phyloP scores from a whole-genome alignment of 2,113 vertebrate genomes.

The Eolophus roseicapilla region DNA sequence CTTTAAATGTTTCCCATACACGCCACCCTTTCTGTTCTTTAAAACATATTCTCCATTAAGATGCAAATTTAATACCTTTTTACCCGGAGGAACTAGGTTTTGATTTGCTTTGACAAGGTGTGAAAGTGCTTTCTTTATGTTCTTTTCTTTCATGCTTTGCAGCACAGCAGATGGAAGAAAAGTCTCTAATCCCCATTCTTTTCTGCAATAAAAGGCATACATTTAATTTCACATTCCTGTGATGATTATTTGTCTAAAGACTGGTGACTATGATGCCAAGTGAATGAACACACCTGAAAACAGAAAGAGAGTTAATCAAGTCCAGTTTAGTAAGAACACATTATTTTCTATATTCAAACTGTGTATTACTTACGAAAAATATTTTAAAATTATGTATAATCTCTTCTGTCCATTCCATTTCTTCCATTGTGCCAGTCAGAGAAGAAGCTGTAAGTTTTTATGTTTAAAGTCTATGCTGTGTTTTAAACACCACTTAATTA shows the following conservation, averaged over 20 bases:
- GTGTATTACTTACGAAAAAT: neutral
- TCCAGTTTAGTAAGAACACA: neutral
- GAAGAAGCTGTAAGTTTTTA: neutral
- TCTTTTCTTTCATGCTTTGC: constrained; percentile 99
- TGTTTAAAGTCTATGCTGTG: neutral
- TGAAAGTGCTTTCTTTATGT: constrained; percentile 98
- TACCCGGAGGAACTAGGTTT: constrained; percentile 96
- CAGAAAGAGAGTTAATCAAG: neutral
- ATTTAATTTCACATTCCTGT: constrained; percentile 66
- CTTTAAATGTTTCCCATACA: constrained; percentile 52
- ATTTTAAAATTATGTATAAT: neutral
- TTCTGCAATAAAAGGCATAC: constrained; percentile 81
- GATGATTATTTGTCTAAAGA: constrained; percentile 62
- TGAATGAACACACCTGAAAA: constrained; percentile 28
- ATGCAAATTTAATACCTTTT: constrained; percentile 90
- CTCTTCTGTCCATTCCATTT: neutral
- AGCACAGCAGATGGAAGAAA: constrained; percentile 97
- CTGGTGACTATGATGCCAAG: constrained; percentile 10
- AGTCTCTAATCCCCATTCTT: constrained; percentile 97
- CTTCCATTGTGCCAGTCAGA: neutral
- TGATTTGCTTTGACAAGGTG: constrained; percentile 99
- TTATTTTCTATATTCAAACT: neutral
- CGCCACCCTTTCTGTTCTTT: constrained; percentile 31
- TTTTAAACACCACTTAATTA: neutral
- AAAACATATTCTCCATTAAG: constrained; percentile 71